Percentiles rank a stretch among this genome's conserved stretches.
Conservation (phyloP, 2,888 invertebrate species). For the Linnaemya tessellans region DNA sequence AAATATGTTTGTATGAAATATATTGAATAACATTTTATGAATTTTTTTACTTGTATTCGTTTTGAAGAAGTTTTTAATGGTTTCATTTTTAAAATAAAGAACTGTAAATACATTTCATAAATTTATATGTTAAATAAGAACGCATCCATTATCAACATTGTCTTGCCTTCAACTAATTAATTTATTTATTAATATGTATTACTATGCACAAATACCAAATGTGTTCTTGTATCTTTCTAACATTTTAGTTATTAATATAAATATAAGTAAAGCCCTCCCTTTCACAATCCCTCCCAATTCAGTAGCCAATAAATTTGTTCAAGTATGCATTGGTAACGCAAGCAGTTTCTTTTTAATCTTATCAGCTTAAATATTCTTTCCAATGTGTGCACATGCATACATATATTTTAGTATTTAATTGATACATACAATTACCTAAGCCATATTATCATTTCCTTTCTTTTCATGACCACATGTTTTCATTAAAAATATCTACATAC, state of each 20-base stretch:
- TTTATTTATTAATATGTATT: background rate
- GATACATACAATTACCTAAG: constrained; percentile 58
- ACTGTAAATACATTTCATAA: background rate
- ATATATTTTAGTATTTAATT: constrained; percentile 17
- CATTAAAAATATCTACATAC: constrained; percentile 1
- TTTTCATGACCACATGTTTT: constrained; percentile 13
- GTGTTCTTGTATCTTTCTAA: background rate
- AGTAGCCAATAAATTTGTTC: background rate
- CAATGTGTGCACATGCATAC: background rate
- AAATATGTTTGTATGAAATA: too few species aligned
- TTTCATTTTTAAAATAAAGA: too few species aligned
- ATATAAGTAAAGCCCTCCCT: background rate
- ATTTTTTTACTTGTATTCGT: too few species aligned
- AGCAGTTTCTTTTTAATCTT: constrained; percentile 23
- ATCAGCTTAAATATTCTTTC: constrained; percentile 31
- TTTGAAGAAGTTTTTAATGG: too few species aligned
- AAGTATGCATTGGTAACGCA: background rate
- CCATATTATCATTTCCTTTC: background rate
- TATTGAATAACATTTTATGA: too few species aligned
- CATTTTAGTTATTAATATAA: background rate
- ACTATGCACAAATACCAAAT: background rate
- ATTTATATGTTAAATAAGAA: background rate
- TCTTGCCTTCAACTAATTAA: background rate
- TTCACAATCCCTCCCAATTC: background rate
- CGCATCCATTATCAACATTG: background rate